These are phyloP conservation scores for Limnephilus marmoratus DNA, from an alignment of 2,888 invertebrate genomes.

Conservation along the genomic window DNA sequence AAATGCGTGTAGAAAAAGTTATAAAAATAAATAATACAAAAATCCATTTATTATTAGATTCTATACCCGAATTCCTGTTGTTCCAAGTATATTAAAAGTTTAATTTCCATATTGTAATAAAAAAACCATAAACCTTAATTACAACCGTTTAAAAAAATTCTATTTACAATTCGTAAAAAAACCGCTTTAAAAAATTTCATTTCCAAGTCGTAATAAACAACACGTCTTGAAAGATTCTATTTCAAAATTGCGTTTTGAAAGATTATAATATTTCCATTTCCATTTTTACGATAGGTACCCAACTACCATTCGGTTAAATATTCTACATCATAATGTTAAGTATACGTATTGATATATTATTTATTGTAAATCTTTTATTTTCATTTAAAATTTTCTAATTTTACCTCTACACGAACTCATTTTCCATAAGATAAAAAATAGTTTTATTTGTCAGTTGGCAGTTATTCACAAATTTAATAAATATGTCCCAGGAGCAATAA, in stretches of 20 bases:
- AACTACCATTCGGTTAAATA: neutral
- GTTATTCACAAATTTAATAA: neutral
- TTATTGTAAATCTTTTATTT: neutral
- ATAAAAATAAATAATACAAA: neutral
- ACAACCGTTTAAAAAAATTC: too few relatives aligned
- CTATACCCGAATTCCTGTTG: neutral
- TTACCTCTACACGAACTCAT: too few relatives aligned
- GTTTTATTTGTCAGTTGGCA: neutral
- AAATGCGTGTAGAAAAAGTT: neutral
- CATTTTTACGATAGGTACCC: neutral
- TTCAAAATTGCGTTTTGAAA: too few relatives aligned
- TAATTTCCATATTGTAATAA: too few relatives aligned
- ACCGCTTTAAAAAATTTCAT: too few relatives aligned
- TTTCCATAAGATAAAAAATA: neutral
- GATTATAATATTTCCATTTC: too few relatives aligned
- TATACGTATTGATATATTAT: neutral
- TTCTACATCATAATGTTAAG: neutral
- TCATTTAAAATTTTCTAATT: neutral
- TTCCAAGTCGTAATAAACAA: too few relatives aligned
- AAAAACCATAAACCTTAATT: too few relatives aligned
- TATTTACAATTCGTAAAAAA: neutral
- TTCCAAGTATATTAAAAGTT: too few relatives aligned
- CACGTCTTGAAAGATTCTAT: too few relatives aligned
- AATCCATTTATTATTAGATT: neutral
- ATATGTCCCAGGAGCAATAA: neutral